phyloP scores from a whole-genome alignment of 2,888 invertebrate genomes.

The Oegoconia quadripuncta region DNA sequence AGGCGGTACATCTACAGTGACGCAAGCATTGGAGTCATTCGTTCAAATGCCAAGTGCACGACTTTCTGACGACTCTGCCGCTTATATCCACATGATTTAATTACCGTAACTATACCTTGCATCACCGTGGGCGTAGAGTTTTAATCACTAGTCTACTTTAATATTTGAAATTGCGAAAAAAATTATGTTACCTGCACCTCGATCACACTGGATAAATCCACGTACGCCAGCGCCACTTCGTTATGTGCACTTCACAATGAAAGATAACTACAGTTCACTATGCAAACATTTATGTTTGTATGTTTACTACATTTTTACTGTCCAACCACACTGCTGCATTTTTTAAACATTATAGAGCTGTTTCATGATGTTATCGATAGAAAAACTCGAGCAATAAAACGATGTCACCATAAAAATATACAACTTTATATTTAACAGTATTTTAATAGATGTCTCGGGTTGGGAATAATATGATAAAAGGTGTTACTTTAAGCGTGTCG shows the following conservation, averaged over 20 bases:
- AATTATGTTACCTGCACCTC: constrained; percentile 88
- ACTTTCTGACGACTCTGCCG: too few species aligned
- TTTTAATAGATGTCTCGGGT: not conserved
- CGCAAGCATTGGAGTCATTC: too few species aligned
- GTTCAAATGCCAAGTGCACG: too few species aligned
- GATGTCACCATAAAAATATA: not conserved
- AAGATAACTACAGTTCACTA: constrained; percentile 17
- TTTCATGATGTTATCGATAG: not conserved
- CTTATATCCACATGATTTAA: too few species aligned
- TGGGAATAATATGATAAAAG: not conserved
- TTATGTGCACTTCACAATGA: constrained; percentile 47
- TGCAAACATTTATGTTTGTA: constrained; percentile 4
- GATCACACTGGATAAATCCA: constrained; percentile 86
- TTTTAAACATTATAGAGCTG: not conserved
- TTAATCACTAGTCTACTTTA: too few species aligned
- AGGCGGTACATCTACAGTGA: too few species aligned
- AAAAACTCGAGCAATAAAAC: not conserved
- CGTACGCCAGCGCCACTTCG: constrained; percentile 85
- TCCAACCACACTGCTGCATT: not conserved
- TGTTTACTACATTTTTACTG: constrained; percentile 14
- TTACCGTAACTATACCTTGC: too few species aligned
- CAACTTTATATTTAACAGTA: not conserved
- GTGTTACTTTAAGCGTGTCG: not conserved
- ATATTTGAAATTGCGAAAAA: too few species aligned
- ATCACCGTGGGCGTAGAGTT: too few species aligned